Evolutionary conservation across 2,888 invertebrate genomes (phyloP).

Genomic region (Troides oblongomaculatus): DNA sequence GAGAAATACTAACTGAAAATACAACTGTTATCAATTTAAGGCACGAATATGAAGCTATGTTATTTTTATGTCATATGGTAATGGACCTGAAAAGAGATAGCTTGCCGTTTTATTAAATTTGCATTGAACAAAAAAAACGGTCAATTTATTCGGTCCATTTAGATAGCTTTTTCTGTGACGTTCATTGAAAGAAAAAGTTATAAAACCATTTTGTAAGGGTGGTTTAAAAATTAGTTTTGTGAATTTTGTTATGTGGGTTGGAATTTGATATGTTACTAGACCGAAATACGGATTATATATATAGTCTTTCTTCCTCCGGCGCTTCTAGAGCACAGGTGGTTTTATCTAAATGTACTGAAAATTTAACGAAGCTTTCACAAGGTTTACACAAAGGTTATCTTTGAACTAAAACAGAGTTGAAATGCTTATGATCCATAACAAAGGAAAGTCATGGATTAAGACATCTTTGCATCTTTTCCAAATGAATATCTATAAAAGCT

Average conservation of each 20-base stretch:
- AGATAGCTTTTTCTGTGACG: slow-evolving; percentile 10
- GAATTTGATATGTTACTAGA: neutral
- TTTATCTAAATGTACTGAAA: neutral
- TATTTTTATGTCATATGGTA: neutral
- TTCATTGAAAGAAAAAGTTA: slow-evolving; percentile 13
- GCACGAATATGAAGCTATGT: neutral
- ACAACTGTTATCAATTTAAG: neutral
- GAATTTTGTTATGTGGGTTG: neutral
- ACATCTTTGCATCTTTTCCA: too few species aligned
- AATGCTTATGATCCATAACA: neutral
- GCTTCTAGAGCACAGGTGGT: neutral
- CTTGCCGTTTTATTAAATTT: slow-evolving; percentile 21
- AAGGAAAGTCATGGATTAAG: too few species aligned
- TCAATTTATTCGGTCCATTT: slow-evolving; percentile 24
- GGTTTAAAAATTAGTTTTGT: neutral
- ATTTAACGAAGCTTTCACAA: neutral
- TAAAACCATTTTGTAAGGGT: slow-evolving; percentile 4
- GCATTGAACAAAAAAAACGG: slow-evolving; percentile 15
- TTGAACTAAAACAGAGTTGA: neutral
- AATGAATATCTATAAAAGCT: too few species aligned
- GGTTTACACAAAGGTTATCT: neutral
- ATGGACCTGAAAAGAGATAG: neutral
- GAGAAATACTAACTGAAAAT: too few species aligned
- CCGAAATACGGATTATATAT: neutral
- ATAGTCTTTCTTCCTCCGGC: neutral